Evolutionary conservation across 2,888 invertebrate genomes (phyloP), one percentile per base, ranked within the genome.

Genomic region (Crioceris asparagi): DNA sequence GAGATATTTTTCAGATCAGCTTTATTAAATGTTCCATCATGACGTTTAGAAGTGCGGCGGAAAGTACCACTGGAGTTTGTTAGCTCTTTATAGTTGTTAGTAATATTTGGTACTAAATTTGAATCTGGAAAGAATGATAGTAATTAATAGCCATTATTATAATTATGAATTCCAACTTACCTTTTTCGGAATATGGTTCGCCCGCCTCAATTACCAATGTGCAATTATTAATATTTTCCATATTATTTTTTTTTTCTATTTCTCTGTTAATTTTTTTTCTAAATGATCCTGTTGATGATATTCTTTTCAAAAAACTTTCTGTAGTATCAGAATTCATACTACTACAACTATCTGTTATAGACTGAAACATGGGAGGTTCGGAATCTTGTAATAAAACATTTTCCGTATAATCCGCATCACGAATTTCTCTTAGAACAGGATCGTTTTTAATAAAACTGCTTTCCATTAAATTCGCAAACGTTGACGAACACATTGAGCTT

Each of bases 401-500:
- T 35, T 55, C 53, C 3, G 60, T 57, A 46, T 53, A 62, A 45
- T 64, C 63, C 3, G 60, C 56, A 47, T 63, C 62, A 12, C 64
- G 48, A 32, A 64, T 64, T 48, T 63, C 62, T 32, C 62, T 54
- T 35, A 64, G 48, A 11, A 58, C 51, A 11, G 64, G 63, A 53
- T 64, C 64, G 37, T 64, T 63, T 40, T 60, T 61, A 25, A 64
- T 64, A 32, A 57, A 59, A 46, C 64, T 64, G 39, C 53, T 64
- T 32, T 66, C 65, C 62, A 65, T 64, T 21, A 65, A 48, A 46
- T 60, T 65, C n/a, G 62, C 59, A 46, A 65, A 64, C 3, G 62
- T 64, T 6, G 65, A 64, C 12, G 64, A 65, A 50, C 64, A 64
- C 55, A 65, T 56, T 0, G 75, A 75, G 11, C 74, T 75, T 11